A percentile compares a stretch with the other conserved stretches of the same genome.
phyloP scores from a whole-genome alignment of 1,140 invertebrate genomes.

The Lordiphosa collinella region DNA sequence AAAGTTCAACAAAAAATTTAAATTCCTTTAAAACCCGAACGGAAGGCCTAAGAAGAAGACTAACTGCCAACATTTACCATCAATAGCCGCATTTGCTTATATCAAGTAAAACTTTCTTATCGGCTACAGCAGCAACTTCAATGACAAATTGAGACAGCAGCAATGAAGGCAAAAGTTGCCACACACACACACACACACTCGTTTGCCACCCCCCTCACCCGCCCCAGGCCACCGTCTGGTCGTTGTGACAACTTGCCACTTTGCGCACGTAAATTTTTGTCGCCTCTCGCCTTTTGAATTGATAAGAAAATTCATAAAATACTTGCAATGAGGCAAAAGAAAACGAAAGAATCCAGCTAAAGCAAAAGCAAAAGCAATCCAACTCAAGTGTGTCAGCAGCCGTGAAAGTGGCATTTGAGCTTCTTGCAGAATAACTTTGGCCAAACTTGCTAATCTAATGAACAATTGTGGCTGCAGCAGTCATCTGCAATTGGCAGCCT shows the following conservation, averaged over 20 bases:
- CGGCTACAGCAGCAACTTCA: conserved; percentile 66
- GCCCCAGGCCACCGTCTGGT: conserved; percentile 27
- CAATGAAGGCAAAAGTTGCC: conserved; percentile 42
- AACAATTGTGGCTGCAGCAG: conserved; percentile 69
- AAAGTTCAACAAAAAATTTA: too few species aligned
- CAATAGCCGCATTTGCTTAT: conserved; percentile 69
- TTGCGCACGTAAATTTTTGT: conserved; percentile 72
- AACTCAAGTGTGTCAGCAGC: conserved; percentile 68
- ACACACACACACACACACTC: conserved; percentile 30
- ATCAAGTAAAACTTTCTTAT: conserved; percentile 71
- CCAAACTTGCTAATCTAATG: conserved; percentile 75
- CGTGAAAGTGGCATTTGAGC: conserved; percentile 76
- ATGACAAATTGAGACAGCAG: conserved; percentile 70
- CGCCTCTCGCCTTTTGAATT: conserved; percentile 62
- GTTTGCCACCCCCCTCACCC: neutral
- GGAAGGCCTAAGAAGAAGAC: conserved; percentile 8
- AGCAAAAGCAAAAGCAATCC: conserved; percentile 46
- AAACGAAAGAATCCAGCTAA: neutral
- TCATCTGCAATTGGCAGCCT: conserved; percentile 49
- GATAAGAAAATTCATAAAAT: conserved; percentile 78
- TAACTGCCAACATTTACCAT: conserved; percentile 55
- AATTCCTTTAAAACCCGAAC: neutral
- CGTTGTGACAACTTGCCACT: conserved; percentile 63
- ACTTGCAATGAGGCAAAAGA: conserved; percentile 26
- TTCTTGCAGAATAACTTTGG: conserved; percentile 56